Evolutionary conservation across 2,113 vertebrate species (phyloP), one percentile per base, ranked within the genome.

Genomic region (Austrofundulus limnaeus): DNA sequence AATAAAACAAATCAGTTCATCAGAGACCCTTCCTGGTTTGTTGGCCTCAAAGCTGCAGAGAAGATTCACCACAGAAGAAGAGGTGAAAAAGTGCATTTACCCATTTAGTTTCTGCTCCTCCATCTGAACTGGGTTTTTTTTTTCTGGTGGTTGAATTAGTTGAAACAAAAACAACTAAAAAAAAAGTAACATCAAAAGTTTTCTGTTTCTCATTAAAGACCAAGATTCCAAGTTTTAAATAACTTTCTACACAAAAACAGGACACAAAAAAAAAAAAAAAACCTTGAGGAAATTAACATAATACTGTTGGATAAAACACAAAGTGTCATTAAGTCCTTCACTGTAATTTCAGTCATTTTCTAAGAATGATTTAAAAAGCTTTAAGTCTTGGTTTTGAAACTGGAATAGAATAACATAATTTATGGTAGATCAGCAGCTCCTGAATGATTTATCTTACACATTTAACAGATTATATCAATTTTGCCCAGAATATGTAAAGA

Each of bases 1-100:
- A 28, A 28, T 28, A 75, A 49, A 38, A 60, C 37, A 49, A 61
- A 65, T 84, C 73, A 60, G 72, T 61, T 71, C 66, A 65, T 63
- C 55, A 16, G 55, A 25, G 65, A 66, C 52, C 74, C 24, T 41
- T 38, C 58, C 19, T 0, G 12, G 19, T 51, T 78, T 80, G 58
- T 55, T 61, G n/a, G 42, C 50, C 39, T 66, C 25, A 42, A 48
- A 39, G 69, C 47, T 43, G 55, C 50, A 48, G 39, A 59, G 31
- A 43, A 4, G 41, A 16, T 5, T 6, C 41, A 43, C 3, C 14
- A 17, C 41, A 17, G 41, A 38, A 13, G 37, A 13, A 38, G 11
- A 28, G n/a, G n/a, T n/a, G n/a, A n/a, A n/a, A n/a, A n/a, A n/a
- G n/a, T n/a, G n/a, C n/a, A n/a, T n/a, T n/a, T n/a, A n/a, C n/a